These are phyloP conservation scores for Tachysurus vachellii DNA, from an alignment of 2,113 vertebrate genomes.

Conservation along the genomic window DNA sequence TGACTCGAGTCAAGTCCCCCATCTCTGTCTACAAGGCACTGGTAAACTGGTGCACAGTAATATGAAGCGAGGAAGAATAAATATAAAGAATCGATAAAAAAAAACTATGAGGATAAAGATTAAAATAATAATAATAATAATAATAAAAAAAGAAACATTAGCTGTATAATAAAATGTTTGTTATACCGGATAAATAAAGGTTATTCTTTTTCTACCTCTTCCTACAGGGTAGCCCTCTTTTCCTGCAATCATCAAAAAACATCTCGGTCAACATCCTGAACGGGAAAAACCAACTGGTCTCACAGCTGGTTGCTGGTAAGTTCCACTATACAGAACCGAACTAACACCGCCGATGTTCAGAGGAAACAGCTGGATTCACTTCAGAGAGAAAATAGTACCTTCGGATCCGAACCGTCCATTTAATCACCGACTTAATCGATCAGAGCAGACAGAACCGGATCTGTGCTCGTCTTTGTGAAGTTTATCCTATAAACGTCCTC, in stretches of 20 bases:
- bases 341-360: not conserved
- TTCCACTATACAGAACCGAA: not conserved
- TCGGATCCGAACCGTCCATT: not conserved
- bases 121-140: too few species aligned
- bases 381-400: not conserved
- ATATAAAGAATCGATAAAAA: too few species aligned
- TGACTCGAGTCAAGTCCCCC: too few species aligned
- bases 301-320: slow-evolving; percentile 93
- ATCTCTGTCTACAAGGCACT: too few species aligned
- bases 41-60: too few species aligned
- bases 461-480: not conserved
- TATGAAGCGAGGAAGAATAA: too few species aligned
- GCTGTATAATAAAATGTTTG: too few species aligned
- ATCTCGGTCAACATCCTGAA: slow-evolving; percentile 94
- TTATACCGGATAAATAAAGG: too few species aligned
- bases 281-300: slow-evolving; percentile 88
- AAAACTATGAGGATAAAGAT: too few species aligned
- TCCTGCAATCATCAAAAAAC: slow-evolving; percentile 96
- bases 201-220: slow-evolving; percentile 47
- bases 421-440: not conserved
- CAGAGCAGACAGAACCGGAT: not conserved
- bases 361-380: not conserved
- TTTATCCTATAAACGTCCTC: slow-evolving; percentile 7
- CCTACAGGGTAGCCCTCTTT: slow-evolving; percentile 87
- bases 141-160: too few species aligned